Base-by-base conservation (phyloP, 2,113 vertebrate genomes). In the Poeciliopsis turrubarensis region DNA sequence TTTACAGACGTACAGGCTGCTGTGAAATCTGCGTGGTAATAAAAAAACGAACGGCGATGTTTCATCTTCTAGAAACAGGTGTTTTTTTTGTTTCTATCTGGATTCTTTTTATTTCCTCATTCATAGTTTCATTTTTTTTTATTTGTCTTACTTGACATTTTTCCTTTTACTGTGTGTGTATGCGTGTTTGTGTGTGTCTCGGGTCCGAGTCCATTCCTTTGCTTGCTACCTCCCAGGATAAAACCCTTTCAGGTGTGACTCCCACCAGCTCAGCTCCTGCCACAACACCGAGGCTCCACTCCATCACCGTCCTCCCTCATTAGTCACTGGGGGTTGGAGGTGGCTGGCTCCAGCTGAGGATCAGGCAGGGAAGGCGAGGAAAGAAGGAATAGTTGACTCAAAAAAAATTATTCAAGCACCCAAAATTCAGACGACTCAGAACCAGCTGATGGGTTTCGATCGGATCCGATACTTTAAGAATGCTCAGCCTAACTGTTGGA, bases 211-310 rank as follows among this genome's bases (percentile, higher is more conserved):
- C 81, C n/a, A 89, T 90, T 87, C 89, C 85, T 77, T 89, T 89
- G 87, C 89, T 92, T 89, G 91, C 91, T 89, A 86, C 81, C 83
- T 82, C 87, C 76, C 80, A 76, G 84, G 90, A 90, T 93, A 93
- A 94, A 93, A 93, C 90, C 87, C 87, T 92, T 90, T 94, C 87
- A 90, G 73, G 84, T 82, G 89, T 90, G 88, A 91, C 90, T 89
- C 86, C 88, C 83, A 81, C 89, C 88, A 91, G 92, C 91, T 92
- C 91, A 90, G 87, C 91, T 78, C 76, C 80, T 85, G 83, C 90
- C 86, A 81, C 44, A 80, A 88, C 86, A 81, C 54, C 19, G 69
- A 80, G 84, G 83, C 84, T 83, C 78, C 86, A 83, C 90, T 90
- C 79, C 81, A 87, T 85, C 83, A 84, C 80, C 86, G 88, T 89